Evolutionary conservation across 2,113 vertebrate species (phyloP).

Genomic region (Cyprinodon variegatus): DNA sequence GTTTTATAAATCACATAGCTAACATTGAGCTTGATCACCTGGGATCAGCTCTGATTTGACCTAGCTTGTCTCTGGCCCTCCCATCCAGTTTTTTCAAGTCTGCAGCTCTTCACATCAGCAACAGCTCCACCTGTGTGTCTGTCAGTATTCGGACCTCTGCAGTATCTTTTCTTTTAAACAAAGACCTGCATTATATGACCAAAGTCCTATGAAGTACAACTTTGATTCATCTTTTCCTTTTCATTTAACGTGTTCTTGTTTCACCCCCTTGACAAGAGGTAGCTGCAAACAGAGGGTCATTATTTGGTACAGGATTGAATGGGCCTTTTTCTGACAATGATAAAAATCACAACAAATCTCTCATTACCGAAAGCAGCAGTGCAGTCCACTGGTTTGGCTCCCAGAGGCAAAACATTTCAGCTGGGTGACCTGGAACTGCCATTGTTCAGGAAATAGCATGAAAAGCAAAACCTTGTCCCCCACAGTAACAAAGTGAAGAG

Average conservation of each 20-base stretch:
- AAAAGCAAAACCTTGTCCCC: slow-evolving; percentile 41
- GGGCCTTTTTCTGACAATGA: slow-evolving; percentile 55
- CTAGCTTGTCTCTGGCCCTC: not conserved
- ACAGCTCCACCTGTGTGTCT: slow-evolving; percentile 58
- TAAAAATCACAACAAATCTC: slow-evolving; percentile 63
- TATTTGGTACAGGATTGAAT: slow-evolving; percentile 34
- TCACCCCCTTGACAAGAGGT: slow-evolving; percentile 18
- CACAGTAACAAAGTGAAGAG: slow-evolving; percentile 32
- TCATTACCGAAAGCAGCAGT: slow-evolving; percentile 59
- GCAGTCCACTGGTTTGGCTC: slow-evolving; percentile 18
- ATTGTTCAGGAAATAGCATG: slow-evolving; percentile 14
- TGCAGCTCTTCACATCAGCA: slow-evolving; percentile 44
- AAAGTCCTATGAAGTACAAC: slow-evolving; percentile 47
- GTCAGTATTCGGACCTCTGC: slow-evolving; percentile 51
- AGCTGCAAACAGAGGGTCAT: slow-evolving; percentile 37
- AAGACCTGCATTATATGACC: slow-evolving; percentile 58
- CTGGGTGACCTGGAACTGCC: slow-evolving; percentile 56
- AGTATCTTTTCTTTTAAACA: slow-evolving; percentile 42
- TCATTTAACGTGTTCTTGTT: slow-evolving; percentile 29
- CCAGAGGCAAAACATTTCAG: slow-evolving; percentile 28
- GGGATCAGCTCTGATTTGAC: not conserved
- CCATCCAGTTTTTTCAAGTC: slow-evolving; percentile 51
- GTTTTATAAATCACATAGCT: not conserved
- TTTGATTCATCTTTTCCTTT: slow-evolving; percentile 61
- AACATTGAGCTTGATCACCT: not conserved